Evolutionary conservation across 1,140 invertebrate genomes (phyloP).

Genomic region (Proctacanthus coquilletti): DNA sequence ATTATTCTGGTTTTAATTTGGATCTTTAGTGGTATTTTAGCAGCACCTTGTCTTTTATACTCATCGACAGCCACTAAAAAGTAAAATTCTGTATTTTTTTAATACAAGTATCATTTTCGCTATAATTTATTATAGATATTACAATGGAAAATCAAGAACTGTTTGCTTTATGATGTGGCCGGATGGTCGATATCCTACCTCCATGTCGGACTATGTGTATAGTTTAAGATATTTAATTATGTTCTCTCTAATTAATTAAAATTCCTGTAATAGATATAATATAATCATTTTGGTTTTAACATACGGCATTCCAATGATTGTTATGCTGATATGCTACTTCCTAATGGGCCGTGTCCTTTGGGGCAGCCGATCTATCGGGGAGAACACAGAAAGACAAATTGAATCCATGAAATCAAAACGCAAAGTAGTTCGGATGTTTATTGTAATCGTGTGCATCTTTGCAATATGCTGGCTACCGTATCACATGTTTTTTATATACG

Average conservation of each 20-base stretch:
- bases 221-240: conserved; percentile 15
- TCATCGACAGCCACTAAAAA: conserved; percentile 58
- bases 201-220: conserved; percentile 42
- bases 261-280: conserved; percentile 57
- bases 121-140: conserved; percentile 28
- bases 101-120: neutral
- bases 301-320: conserved; percentile 79
- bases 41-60: conserved; percentile 68
- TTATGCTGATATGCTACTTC: conserved; percentile 76
- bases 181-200: conserved; percentile 39
- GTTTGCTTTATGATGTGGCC: conserved; percentile 50
- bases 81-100: conserved; percentile 41
- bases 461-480: conserved; percentile 82
- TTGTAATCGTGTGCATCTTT: conserved; percentile 53
- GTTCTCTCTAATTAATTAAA: neutral
- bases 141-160: conserved; percentile 36
- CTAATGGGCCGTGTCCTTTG: conserved; percentile 61
- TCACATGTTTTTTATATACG: conserved; percentile 73
- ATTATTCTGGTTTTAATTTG: conserved; percentile 67
- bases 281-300: conserved; percentile 71
- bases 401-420: conserved; percentile 75
- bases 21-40: conserved; percentile 58
- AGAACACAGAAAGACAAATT: conserved; percentile 66
- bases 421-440: conserved; percentile 50
- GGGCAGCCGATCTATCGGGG: conserved; percentile 77